Evolutionary conservation across 2,888 invertebrate species (phyloP), one percentile per base, ranked within the genome.

Genomic region (Linnaemya tessellans): DNA sequence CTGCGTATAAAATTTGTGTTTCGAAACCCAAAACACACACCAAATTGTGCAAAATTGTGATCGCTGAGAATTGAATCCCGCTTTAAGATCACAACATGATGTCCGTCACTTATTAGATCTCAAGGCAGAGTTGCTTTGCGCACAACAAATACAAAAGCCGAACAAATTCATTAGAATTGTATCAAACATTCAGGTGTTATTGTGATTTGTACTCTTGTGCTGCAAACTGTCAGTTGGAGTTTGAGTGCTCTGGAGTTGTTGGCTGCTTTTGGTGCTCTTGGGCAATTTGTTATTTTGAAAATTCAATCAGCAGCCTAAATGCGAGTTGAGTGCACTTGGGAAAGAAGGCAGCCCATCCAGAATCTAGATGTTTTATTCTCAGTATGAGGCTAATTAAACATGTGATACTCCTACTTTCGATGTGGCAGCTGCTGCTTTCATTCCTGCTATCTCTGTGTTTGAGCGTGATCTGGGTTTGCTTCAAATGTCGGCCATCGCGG

Each of bases 131-230:
- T 62, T 70, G 25, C 13, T 25, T 38, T n/a, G 35, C 46, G 60
- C 7, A 18, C 35, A 60, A 58, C 3, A 30, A 30, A 25, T 51
- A 30, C 49, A 62, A 71, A 49, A 49, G 46, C 64, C 71, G 79
- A 80, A 75, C 43, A 18, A 67, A 65, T 82, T 79, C 67, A 71
- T 60, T 65, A 54, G 74, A 79, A 85, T 60, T 54, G n/a, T 62
- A 64, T 75, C 51, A 65, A 62, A 54, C 62, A 75, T 79, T 82
- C 85, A 85, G 82, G 79, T 82, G 85, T 75, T 80, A 75, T 75
- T 79, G 79, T 79, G 82, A 79, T 75, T 82, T 79, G 74, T 79
- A 20, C 51, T 20, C 51, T 9, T 10, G 68, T 25, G 22, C 38
- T 20, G 65, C 18, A 75, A 79, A 25, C n/a, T 75, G 64, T 41